phyloP scores from a whole-genome alignment of 2,888 invertebrate species.

The Eristalinus aeneus region DNA sequence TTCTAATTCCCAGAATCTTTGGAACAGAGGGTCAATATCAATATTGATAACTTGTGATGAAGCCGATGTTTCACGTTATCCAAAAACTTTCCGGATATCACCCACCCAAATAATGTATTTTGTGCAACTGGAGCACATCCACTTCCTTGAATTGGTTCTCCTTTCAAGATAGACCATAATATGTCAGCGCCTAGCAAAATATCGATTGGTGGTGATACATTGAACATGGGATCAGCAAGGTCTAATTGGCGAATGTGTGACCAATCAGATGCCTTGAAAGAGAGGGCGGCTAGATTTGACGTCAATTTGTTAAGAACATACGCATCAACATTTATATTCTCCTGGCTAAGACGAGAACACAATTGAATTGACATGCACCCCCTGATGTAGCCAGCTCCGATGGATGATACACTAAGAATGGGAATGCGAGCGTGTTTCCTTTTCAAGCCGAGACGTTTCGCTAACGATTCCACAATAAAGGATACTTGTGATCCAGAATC shows the following conservation, averaged over 20 bases:
- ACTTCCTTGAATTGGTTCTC: not conserved
- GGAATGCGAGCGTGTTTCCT: not conserved
- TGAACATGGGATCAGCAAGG: too few species aligned
- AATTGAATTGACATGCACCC: not conserved
- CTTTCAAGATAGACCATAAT: slow-evolving; percentile 18
- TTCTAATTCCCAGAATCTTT: not conserved
- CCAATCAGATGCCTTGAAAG: not conserved
- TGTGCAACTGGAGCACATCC: not conserved
- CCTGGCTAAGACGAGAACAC: not conserved
- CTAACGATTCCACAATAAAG: not conserved
- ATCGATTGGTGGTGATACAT: too few species aligned
- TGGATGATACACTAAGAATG: not conserved
- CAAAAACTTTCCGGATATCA: not conserved
- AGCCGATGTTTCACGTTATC: not conserved
- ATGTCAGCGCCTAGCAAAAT: too few species aligned
- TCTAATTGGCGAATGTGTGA: too few species aligned
- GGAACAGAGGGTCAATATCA: not conserved
- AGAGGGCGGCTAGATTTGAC: not conserved
- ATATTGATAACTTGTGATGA: not conserved
- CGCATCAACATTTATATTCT: not conserved
- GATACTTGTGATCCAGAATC: not conserved
- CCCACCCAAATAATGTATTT: not conserved
- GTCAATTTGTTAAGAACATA: not conserved
- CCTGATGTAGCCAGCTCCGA: not conserved
- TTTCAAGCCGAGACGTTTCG: not conserved